phyloP scores from a whole-genome alignment of 2,113 vertebrate species.

The Donacobius atricapilla region DNA sequence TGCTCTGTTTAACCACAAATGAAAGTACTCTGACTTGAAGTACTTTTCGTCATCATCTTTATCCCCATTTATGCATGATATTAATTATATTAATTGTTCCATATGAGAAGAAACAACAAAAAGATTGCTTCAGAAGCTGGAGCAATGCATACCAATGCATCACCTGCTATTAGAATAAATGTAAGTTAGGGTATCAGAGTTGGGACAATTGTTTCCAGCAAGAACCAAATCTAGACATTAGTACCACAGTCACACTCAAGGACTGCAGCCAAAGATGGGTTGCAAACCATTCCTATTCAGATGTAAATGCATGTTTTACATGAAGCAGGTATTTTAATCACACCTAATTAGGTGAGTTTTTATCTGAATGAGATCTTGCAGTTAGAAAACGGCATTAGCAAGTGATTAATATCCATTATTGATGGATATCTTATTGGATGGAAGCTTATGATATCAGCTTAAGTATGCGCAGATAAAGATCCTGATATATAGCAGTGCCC shows the following conservation, averaged over 20 bases:
- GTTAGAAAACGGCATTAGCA: not conserved
- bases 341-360: not conserved
- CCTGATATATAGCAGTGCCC: not conserved
- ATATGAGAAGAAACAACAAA: not conserved
- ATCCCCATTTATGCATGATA: not conserved
- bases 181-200: not conserved
- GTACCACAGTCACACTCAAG: not conserved
- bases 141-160: not conserved
- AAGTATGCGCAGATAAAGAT: not conserved
- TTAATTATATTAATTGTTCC: not conserved
- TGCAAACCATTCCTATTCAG: not conserved
- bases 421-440: not conserved
- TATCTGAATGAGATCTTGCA: not conserved
- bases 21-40: not conserved
- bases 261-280: not conserved
- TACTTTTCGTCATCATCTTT: not conserved
- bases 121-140: not conserved
- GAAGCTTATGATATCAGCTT: not conserved
- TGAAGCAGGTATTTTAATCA: not conserved
- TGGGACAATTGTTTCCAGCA: not conserved
- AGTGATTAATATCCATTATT: not conserved
- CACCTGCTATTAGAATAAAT: not conserved
- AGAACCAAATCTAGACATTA: not conserved
- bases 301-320: not conserved
- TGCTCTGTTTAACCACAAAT: not conserved